Conservation (phyloP, 2,113 vertebrate genomes). For the Psettodes erumei region DNA sequence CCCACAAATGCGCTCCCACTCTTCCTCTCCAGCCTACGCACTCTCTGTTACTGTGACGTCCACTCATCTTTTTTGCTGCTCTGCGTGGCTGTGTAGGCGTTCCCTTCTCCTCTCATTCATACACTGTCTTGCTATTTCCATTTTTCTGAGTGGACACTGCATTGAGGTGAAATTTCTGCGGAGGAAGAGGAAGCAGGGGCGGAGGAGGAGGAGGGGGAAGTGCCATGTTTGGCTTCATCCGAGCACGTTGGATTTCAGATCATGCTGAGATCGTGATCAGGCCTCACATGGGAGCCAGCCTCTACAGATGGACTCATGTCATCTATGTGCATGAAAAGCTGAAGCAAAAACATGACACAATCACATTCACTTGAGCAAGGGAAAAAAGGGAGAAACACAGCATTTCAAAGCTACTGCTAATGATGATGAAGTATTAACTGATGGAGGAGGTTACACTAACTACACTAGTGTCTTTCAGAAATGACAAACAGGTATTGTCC, state of each 20-base stretch:
- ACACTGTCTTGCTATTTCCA: constrained; percentile 58
- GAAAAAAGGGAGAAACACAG: no score
- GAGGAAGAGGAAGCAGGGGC: constrained; percentile 55
- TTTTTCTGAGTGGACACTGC: constrained; percentile 60
- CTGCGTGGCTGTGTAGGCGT: constrained; percentile 73
- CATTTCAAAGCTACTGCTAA: no score
- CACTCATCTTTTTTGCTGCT: constrained; percentile 74
- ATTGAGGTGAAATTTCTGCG: constrained; percentile 44
- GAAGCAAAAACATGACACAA: constrained; percentile 12
- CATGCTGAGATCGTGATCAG: constrained; percentile 66
- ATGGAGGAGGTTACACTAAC: no score
- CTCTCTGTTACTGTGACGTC: constrained; percentile 79
- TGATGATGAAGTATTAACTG: no score
- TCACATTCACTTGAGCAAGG: neutral
- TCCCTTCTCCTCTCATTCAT: constrained; percentile 75
- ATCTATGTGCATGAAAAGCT: constrained; percentile 9
- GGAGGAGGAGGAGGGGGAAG: constrained; percentile 60
- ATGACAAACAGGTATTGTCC: no score
- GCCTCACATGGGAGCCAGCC: constrained; percentile 57
- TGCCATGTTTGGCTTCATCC: constrained; percentile 75
- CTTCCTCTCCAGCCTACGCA: constrained; percentile 72
- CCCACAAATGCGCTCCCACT: constrained; percentile 73
- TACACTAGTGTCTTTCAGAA: no score
- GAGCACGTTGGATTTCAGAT: constrained; percentile 61
- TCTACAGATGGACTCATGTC: constrained; percentile 59